Percentiles rank a stretch among this genome's conserved stretches.
Evolutionary conservation across 2,113 vertebrate species (phyloP).

Genomic region (Phycodurus eques): DNA sequence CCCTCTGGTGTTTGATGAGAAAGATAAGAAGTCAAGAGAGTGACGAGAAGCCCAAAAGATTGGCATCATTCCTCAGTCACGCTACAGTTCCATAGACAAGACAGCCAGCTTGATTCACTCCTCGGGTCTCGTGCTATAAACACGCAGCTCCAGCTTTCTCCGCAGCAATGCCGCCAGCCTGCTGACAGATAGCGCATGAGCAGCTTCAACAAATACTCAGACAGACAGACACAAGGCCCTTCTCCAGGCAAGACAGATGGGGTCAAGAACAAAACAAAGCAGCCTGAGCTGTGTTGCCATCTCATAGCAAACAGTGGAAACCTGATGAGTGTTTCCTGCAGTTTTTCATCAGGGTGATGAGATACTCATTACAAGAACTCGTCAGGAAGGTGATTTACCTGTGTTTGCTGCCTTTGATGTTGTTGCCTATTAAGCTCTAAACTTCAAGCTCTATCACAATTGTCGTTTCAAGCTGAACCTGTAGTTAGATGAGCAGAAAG

Average conservation of each 20-base stretch:
- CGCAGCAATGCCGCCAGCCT: conserved; percentile 47
- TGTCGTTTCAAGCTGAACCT: conserved; percentile 43
- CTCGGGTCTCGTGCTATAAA: conserved; percentile 59
- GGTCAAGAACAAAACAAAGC: conserved; percentile 29
- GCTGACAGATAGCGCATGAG: conserved; percentile 60
- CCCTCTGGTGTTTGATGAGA: conserved; percentile 49
- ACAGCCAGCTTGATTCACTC: conserved; percentile 65
- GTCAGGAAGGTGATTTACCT: conserved; percentile 38
- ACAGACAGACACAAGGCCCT: conserved; percentile 56
- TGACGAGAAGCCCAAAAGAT: conserved; percentile 21
- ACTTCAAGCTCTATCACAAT: conserved; percentile 51
- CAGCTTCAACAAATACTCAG: conserved; percentile 58
- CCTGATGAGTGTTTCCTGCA: conserved; percentile 18
- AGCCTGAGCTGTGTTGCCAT: conserved; percentile 27
- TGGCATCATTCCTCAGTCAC: conserved; percentile 56
- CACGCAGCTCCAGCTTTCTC: conserved; percentile 40
- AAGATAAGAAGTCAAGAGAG: conserved; percentile 26
- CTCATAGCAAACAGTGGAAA: conserved; percentile 32
- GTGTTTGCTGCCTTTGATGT: conserved; percentile 31
- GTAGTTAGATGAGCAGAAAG: conserved; percentile 43
- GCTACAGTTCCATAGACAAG: conserved; percentile 52
- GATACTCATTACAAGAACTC: conserved; percentile 45
- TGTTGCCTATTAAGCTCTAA: conserved; percentile 39
- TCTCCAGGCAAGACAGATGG: conserved; percentile 48
- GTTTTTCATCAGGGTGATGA: conserved; percentile 31